Percentiles rank a stretch among this genome's conserved stretches.
phyloP scores from a whole-genome alignment of 2,113 vertebrate genomes.

The Castor canadensis region DNA sequence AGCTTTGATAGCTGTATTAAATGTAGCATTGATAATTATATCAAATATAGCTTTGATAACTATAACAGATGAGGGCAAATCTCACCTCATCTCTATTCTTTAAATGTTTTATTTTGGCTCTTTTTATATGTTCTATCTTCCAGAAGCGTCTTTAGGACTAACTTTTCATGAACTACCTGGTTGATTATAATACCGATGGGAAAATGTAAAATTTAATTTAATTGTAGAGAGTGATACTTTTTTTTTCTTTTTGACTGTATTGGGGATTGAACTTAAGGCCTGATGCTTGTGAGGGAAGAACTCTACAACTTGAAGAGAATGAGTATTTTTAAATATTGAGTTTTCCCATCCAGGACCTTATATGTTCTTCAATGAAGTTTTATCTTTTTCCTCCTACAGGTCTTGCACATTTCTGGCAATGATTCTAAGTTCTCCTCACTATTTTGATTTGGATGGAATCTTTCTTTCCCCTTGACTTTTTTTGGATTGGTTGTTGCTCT shows the following conservation, averaged over 20 bases:
- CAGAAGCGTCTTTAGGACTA: neutral
- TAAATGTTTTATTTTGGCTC: neutral
- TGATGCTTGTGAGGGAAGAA: too few relatives aligned
- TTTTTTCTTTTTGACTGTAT: too few relatives aligned
- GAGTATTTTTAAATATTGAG: neutral
- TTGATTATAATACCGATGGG: neutral
- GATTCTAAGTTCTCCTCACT: neutral
- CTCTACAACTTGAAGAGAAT: too few relatives aligned
- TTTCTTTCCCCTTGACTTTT: neutral
- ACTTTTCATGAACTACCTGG: neutral
- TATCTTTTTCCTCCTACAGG: neutral
- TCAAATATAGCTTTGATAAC: neutral
- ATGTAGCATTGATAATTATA: too few relatives aligned
- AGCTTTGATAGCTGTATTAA: too few relatives aligned
- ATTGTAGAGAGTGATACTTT: too few relatives aligned
- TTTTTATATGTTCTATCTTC: neutral
- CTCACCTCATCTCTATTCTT: neutral
- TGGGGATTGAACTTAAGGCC: too few relatives aligned
- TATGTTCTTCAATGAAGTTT: neutral
- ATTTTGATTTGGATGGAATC: neutral
- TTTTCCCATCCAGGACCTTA: neutral
- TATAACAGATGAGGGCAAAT: neutral
- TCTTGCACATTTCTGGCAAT: neutral
- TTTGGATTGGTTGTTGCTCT: neutral
- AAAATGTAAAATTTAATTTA: neutral